Percentiles rank a stretch among this genome's conserved stretches.
Evolutionary conservation across 2,888 invertebrate species (phyloP).

Genomic region (Hypselothyrea guttata): DNA sequence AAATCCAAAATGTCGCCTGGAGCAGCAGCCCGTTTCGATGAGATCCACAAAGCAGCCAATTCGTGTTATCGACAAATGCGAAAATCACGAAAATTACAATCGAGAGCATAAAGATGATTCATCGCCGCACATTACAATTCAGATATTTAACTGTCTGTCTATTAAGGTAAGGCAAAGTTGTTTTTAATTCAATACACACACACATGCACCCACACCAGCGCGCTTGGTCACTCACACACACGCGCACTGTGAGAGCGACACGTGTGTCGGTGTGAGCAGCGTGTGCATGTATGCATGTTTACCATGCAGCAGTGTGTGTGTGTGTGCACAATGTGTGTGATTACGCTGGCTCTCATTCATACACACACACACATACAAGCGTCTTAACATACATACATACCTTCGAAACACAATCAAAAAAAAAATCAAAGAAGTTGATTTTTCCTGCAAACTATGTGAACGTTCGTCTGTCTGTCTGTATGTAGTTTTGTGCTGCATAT

Average conservation of each 20-base stretch:
- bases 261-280: no score
- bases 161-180: conserved; percentile 86
- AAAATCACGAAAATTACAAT: conserved; percentile 50
- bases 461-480: background rate
- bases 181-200: conserved; percentile 63
- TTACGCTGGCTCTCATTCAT: conserved; percentile 38
- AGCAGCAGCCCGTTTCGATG: no score
- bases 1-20: conserved; percentile 30
- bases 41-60: conserved; percentile 31
- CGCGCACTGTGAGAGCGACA: no score
- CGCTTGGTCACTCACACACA: conserved; percentile 7
- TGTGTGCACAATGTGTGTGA: conserved; percentile 24
- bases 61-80: conserved; percentile 36
- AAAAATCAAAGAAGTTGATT: background rate
- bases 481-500: background rate
- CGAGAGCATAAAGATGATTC: conserved; percentile 77
- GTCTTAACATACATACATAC: conserved; percentile 4
- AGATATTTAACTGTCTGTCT: conserved; percentile 90
- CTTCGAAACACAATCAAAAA: no score
- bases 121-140: conserved; percentile 83
- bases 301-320: conserved; percentile 10
- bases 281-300: conserved; percentile 30
- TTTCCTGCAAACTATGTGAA: no score
- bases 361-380: conserved; percentile 7
- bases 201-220: conserved; percentile 14